phyloP scores from a whole-genome alignment of 2,113 vertebrate species.

The Rhinichthys klamathensis region DNA sequence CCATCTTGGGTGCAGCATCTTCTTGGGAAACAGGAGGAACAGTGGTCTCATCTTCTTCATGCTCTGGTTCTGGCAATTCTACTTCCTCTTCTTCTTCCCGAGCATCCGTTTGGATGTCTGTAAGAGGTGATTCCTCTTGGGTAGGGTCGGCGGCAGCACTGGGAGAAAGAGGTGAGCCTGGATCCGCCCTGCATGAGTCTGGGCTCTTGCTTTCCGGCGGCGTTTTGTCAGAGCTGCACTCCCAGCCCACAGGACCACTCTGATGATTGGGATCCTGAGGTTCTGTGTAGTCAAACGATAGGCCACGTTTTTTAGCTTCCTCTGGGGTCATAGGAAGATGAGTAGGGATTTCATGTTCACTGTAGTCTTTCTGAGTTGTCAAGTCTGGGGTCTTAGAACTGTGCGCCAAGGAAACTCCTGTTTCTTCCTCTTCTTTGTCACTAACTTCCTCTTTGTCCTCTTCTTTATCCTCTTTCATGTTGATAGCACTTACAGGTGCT shows the following conservation, averaged over 20 bases:
- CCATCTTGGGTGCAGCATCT: neutral
- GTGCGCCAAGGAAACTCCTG: neutral
- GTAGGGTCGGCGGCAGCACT: constrained; percentile 31
- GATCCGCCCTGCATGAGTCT: constrained; percentile 57
- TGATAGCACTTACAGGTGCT: neutral
- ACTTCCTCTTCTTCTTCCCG: constrained; percentile 29
- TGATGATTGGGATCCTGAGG: constrained; percentile 44
- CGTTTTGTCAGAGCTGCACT: constrained; percentile 51
- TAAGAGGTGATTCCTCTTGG: constrained; percentile 37
- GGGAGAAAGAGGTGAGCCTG: constrained; percentile 55
- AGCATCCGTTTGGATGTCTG: constrained; percentile 16
- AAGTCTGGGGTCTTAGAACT: constrained; percentile 8
- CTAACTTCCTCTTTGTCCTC: constrained; percentile 42
- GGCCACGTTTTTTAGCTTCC: constrained; percentile 54
- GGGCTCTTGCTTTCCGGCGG: constrained; percentile 57
- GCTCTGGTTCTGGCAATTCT: constrained; percentile 10
- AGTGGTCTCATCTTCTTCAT: constrained; percentile 15
- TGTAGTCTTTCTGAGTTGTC: constrained; percentile 27
- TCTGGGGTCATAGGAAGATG: constrained; percentile 50
- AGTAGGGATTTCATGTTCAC: neutral
- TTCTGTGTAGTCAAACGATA: constrained; percentile 62
- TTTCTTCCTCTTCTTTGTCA: constrained; percentile 30
- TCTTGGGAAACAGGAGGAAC: constrained; percentile 17
- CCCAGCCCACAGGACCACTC: constrained; percentile 22
- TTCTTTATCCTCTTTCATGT: constrained; percentile 29